Evolutionary conservation across 1,140 invertebrate species (phyloP).

Genomic region (Whitmania pigra): DNA sequence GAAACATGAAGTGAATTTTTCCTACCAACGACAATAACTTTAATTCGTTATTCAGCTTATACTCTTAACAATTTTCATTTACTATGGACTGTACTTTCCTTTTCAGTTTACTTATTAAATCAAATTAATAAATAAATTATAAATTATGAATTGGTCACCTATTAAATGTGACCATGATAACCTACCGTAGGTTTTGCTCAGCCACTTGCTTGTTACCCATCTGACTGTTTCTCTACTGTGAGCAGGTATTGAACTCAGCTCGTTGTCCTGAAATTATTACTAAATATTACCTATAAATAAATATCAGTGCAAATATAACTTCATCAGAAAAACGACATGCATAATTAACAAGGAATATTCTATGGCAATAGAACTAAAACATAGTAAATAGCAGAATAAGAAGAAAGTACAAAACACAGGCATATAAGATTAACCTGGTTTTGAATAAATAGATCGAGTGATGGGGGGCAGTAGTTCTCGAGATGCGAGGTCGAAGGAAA

Average conservation of each 20-base stretch:
- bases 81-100: too few relatives aligned
- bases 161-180: not conserved
- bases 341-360: not conserved
- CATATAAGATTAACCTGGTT: not conserved
- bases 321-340: too few relatives aligned
- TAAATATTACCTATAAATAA: not conserved
- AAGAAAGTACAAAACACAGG: not conserved
- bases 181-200: slow-evolving; percentile 1
- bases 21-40: too few relatives aligned
- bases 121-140: too few relatives aligned
- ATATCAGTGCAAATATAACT: too few relatives aligned
- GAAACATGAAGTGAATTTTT: too few relatives aligned
- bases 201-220: not conserved
- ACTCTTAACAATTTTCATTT: too few relatives aligned
- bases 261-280: not conserved
- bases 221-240: not conserved
- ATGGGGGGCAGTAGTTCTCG: slow-evolving; percentile 8
- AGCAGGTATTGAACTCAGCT: slow-evolving; percentile 10
- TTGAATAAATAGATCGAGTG: not conserved
- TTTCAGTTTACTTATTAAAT: too few relatives aligned
- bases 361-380: not conserved
- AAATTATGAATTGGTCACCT: too few relatives aligned
- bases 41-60: too few relatives aligned
- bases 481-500: slow-evolving; percentile 5
- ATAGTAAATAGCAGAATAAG: not conserved